Evolutionary conservation across 2,797 vertebrate species (phyloP).

Genomic region (Parambassis ranga): DNA sequence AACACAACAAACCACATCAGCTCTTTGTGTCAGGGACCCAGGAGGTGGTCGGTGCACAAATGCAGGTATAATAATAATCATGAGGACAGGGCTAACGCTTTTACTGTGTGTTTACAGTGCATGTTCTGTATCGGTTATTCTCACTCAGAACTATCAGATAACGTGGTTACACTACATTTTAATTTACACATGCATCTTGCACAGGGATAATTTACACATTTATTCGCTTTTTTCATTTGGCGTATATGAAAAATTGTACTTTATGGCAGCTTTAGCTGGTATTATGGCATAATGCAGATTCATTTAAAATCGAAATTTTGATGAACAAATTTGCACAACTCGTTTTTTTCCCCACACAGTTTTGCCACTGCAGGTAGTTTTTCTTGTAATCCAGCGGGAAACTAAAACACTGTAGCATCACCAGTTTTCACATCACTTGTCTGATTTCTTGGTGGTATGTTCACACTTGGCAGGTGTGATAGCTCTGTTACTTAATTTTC

Average conservation of each 20-base stretch:
- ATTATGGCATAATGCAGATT: conserved; percentile 44
- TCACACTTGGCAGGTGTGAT: too few relatives aligned
- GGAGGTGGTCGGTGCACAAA: conserved; percentile 43
- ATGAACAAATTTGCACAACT: conserved; percentile 22
- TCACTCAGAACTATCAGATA: conserved; percentile 40
- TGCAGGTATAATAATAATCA: conserved; percentile 28
- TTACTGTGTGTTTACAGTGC: conserved; percentile 46
- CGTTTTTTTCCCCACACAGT: not conserved
- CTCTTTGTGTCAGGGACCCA: conserved; percentile 51
- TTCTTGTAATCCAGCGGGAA: conserved; percentile 6
- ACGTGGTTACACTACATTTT: conserved; percentile 51
- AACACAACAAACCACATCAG: conserved; percentile 45
- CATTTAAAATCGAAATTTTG: not conserved
- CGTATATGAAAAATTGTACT: conserved; percentile 46
- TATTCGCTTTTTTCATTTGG: conserved; percentile 41
- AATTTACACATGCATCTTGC: conserved; percentile 66
- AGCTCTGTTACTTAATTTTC: too few relatives aligned
- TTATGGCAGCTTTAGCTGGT: conserved; percentile 60
- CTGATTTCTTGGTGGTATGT: conserved; percentile 3
- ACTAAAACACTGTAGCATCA: conserved; percentile 1
- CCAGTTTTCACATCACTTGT: conserved; percentile 10
- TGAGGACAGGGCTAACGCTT: conserved; percentile 39
- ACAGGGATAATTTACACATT: conserved; percentile 54
- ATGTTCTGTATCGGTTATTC: conserved; percentile 36
- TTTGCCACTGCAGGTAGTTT: not conserved